A percentile compares a stretch with the other conserved stretches of the same genome.
phyloP scores from a whole-genome alignment of 1,140 invertebrate genomes.

The Coptotermes formosanus region DNA sequence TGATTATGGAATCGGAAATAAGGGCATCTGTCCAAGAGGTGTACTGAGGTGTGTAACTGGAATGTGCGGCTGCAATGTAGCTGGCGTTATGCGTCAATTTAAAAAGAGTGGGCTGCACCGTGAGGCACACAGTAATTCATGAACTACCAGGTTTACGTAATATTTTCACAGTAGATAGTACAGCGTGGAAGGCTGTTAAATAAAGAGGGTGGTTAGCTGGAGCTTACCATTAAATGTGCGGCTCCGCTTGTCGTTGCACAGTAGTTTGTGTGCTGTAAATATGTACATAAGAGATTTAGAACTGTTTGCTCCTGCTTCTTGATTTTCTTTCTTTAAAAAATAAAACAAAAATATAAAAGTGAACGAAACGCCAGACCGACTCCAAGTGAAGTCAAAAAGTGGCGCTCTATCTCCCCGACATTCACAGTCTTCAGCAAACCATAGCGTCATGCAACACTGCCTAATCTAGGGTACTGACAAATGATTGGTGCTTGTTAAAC shows the following conservation, averaged over 20 bases:
- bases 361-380: slow-evolving; percentile 11
- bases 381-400: slow-evolving; percentile 16
- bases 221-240: neutral
- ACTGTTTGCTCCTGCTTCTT: neutral
- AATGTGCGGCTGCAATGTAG: no score
- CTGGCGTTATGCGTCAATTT: no score
- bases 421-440: neutral
- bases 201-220: neutral
- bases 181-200: neutral
- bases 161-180: slow-evolving; percentile 17
- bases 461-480: neutral
- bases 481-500: no score
- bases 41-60: no score
- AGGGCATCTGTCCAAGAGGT: no score
- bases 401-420: neutral
- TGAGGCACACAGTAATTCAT: neutral
- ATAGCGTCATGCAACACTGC: neutral
- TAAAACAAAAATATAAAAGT: neutral
- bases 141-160: neutral
- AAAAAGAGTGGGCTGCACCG: neutral
- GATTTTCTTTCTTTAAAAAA: slow-evolving; percentile 6
- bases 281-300: slow-evolving; percentile 2
- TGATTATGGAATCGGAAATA: no score
- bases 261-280: neutral
- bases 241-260: neutral